Conservation (phyloP, 2,113 vertebrate genomes). For the Hiodon alosoides region DNA sequence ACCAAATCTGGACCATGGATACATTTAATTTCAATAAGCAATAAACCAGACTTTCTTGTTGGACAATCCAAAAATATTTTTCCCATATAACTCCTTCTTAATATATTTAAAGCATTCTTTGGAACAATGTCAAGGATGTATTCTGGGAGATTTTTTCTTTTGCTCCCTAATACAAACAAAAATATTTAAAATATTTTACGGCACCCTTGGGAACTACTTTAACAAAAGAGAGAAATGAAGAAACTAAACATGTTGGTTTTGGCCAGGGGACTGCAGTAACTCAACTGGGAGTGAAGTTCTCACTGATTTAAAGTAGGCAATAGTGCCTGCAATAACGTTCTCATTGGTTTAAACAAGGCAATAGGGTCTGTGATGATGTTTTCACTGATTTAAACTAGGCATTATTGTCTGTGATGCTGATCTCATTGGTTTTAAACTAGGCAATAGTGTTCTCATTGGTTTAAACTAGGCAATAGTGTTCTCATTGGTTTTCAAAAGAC, state of each 20-base stretch:
- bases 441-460: conserved; percentile 42
- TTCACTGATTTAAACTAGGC: conserved; percentile 35
- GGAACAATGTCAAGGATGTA: conserved; percentile 64
- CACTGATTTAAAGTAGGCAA: conserved; percentile 4
- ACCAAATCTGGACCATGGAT: conserved; percentile 19
- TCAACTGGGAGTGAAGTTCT: conserved; percentile 10
- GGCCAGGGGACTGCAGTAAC: conserved; percentile 43
- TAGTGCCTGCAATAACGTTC: conserved; percentile 34
- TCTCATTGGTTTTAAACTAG: conserved; percentile 39
- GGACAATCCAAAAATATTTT: conserved; percentile 49
- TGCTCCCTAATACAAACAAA: conserved; percentile 58
- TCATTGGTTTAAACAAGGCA: conserved; percentile 32
- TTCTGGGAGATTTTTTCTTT: conserved; percentile 55
- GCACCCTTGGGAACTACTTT: conserved; percentile 56
- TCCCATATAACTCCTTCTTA: conserved; percentile 53
- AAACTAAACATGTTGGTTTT: conserved; percentile 66
- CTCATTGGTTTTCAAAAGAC: neutral
- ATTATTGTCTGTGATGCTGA: conserved; percentile 27
- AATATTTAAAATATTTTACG: conserved; percentile 59
- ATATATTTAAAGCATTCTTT: conserved; percentile 42
- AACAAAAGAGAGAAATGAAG: conserved; percentile 62
- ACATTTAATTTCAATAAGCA: conserved; percentile 34
- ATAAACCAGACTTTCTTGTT: conserved; percentile 48
- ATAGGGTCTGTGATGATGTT: conserved; percentile 32
- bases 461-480: conserved; percentile 2